Base-by-base conservation (phyloP, 2,888 invertebrate species). In the Beris morrisii region DNA sequence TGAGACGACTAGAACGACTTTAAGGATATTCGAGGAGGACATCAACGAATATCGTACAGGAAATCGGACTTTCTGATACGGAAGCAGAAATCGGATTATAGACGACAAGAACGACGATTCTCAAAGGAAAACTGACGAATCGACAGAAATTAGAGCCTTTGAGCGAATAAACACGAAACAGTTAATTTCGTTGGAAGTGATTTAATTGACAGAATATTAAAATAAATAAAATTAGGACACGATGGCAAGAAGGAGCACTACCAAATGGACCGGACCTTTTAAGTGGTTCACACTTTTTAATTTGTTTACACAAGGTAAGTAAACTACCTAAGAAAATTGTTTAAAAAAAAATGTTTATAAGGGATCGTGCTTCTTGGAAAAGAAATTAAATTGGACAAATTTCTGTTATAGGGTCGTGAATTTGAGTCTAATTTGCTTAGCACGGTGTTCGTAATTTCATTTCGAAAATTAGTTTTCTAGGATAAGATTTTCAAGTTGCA, bases 291-390 rank as follows among this genome's bases (percentile, higher is more conserved):
- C 63, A 13, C 54, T 68, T 9, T 54, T 68, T 30, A 65, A 64
- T 57, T 66, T 68, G 12, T 53, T 68, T 11, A 64, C 64, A 4
- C 66, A 66, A 68, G 68, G 68, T 68, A 64, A 66, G 66, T 52
- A 54, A 31, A 43, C 32, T 45, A 3, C 32, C 55, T 56, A 38
- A 7, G 2, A 5, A 9, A 38, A 38, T 38, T 9, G 38, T 38
- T n/a, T 38, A 38, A 22, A 38, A 38, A 38, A 38, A 38, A 38
- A 1, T 38, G 22, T 22, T 22, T 22, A 22, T 22, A 22, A 22
- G 22, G 22, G 22, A 22, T 22, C 22, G 1, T 22, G 22, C 22
- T 22, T 22, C 22, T 22, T 3, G 22, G 22, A 22, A 22, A 22
- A 22, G 22, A 3, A 22, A 22, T 22, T 22, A 22, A 22, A 22